Base-by-base conservation (phyloP, 2,888 invertebrate species). In the Yponomeuta evonymella region DNA sequence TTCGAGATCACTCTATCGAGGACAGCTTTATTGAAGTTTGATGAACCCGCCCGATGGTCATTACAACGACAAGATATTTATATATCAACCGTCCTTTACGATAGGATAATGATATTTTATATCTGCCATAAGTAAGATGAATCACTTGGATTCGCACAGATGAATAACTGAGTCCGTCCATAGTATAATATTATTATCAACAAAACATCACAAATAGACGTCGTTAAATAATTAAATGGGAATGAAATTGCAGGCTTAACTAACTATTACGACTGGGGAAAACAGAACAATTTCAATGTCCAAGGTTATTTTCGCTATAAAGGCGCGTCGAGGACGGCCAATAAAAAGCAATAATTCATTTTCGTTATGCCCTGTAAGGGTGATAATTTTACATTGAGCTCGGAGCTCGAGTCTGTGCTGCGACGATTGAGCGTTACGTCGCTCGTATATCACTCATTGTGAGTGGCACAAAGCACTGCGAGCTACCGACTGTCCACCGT, bases 381-480 rank as follows among this genome's bases (percentile, higher is more conserved):
- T 89, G 90, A 90, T 92, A 87, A 92, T 92, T 90, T 86, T 84
- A 85, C 87, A 88, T 89, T 87, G 87, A 89, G 82, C 78, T 78
- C 76, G 78, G 81, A 81, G 81, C 84, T 84, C 11, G 48, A 12
- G 78, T 81, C 80, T 79, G 82, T 58, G 74, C 78, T 81, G 85
- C 87, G 90, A 90, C 90, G 90, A 90, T 90, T 90, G 85, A 82
- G 85, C 88, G 87, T 86, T 84, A 87, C 85, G 85, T 86, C 89
- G 86, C 84, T 87, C 90, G 88, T 92, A 91, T 91, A 92, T 91
- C 91, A 90, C 87, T 90, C 90, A 90, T 89, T 89, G 90, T 90
- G 89, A 87, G 85, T 81, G 86, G 83, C 86, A 90, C 90, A 90
- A 90, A 85, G 88, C 83, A 78, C 75, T 77, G 76, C 79, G 51